A percentile compares a stretch with the other conserved stretches of the same genome.
phyloP scores from a whole-genome alignment of 37 sponge, comb jelly and placozoan genomes.

The Petrosia ficiformis region DNA sequence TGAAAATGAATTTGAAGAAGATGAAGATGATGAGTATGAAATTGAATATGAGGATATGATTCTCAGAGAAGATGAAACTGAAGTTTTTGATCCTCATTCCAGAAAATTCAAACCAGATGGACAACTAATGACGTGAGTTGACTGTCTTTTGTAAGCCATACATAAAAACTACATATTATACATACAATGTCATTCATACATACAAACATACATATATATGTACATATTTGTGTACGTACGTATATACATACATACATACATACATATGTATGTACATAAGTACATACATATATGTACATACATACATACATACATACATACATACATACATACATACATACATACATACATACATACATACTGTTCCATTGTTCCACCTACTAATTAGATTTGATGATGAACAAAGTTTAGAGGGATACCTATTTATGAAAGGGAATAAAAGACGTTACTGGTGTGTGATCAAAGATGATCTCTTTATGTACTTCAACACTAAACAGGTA shows the following conservation, averaged over 20 bases:
- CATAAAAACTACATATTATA: too few relatives aligned
- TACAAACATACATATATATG: too few relatives aligned
- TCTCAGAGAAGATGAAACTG: constrained; percentile 43
- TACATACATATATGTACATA: too few relatives aligned
- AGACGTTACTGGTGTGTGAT: constrained; percentile 79
- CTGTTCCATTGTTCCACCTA: background rate
- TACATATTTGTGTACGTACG: too few relatives aligned
- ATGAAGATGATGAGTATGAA: constrained; percentile 14
- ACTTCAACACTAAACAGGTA: constrained; percentile 77
- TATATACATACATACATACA: too few relatives aligned
- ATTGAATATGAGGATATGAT: background rate
- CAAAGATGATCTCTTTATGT: constrained; percentile 81
- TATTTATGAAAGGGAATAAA: constrained; percentile 57
- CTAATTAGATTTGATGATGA: constrained; percentile 38
- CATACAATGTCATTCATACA: too few relatives aligned
- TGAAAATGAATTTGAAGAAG: constrained; percentile 29
- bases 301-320: too few relatives aligned
- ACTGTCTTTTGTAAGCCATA: constrained; percentile 41
- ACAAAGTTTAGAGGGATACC: constrained; percentile 61
- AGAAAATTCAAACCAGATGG: constrained; percentile 45
- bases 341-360: too few relatives aligned
- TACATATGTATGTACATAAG: too few relatives aligned
- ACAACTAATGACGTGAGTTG: constrained; percentile 39
- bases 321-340: too few relatives aligned
- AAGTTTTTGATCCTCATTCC: constrained; percentile 50